Conservation (phyloP, 37 sponge, comb jelly and placozoan genomes). For the Chondrosia reniformis region DNA sequence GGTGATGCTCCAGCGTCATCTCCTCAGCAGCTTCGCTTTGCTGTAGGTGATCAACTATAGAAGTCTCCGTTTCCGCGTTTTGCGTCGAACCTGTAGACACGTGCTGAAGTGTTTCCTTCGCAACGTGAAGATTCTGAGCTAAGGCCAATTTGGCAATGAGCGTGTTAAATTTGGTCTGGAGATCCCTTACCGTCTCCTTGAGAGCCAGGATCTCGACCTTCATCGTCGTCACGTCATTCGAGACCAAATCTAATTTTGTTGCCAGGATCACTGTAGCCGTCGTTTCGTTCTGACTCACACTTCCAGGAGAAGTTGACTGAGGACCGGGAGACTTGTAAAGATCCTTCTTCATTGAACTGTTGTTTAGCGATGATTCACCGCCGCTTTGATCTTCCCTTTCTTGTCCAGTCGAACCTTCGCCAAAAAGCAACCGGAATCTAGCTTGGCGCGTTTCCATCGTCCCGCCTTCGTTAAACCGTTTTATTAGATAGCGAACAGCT, state of each 20-base stretch:
- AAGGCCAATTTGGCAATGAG: conserved; percentile 17
- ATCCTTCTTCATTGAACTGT: not conserved
- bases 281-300: not conserved
- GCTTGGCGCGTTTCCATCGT: conserved; percentile 17
- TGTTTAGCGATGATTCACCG: not conserved
- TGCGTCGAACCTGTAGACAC: not conserved
- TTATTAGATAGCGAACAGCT: conserved; percentile 13
- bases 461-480: conserved; percentile 20
- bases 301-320: not conserved
- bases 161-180: conserved; percentile 22
- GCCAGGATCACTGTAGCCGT: conserved; percentile 21
- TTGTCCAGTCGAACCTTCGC: not conserved
- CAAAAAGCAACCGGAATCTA: not conserved
- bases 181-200: conserved; percentile 13
- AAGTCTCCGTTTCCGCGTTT: not conserved
- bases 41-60: conserved; percentile 12
- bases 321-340: not conserved
- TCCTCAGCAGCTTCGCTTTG: not conserved
- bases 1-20: not conserved
- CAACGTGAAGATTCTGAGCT: not conserved
- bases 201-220: conserved; percentile 1
- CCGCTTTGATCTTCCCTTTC: not conserved
- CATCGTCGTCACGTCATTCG: not conserved
- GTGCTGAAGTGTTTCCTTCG: conserved; percentile 2
- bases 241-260: conserved; percentile 1